Base-by-base conservation (phyloP, 2,888 invertebrate genomes). In the Neoaliturus tenellus region DNA sequence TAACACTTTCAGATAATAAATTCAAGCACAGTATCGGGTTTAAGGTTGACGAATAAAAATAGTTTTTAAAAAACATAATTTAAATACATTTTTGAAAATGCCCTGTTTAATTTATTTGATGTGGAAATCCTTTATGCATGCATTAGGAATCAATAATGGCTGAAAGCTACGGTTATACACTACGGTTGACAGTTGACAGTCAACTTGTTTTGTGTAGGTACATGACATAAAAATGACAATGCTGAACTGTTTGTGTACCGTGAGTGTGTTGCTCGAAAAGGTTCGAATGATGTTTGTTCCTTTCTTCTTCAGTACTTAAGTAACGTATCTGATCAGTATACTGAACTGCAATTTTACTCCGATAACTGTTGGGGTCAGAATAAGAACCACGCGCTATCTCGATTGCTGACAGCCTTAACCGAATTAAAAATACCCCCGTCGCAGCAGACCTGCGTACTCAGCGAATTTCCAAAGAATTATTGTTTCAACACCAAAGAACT, bases 281-380 rank as follows among this genome's bases (percentile, higher is more conserved):
- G 28, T 14, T 35, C 35, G 4, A 48, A 80, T 35, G 58, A 80
- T 10, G 55, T 80, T 25, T 80, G 55, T 31, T 58, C 58, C 12
- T 33, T 80, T 58, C 12, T 80, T 25, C 20, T 39, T 4, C 35
- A 83, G 17, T 86, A 85, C 41, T 81, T 82, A 67, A 28, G n/a
- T n/a, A 33, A 35, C 28, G 44, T 58, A 10, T 17, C 48, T 48
- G 48, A 48, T 4, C 48, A 62, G 58, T 55, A 31, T 31, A 35
- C 35, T 35, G 80, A 83, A 31, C 75, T 88, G 33, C 85, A 87
- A 67, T 25, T 88, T 67, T 89, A 87, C 84, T 85, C 87, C 78
- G 87, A 88, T 82, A 88, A 87, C 55, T 88, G 88, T 85, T 85
- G 85, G 28, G 87, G 87, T 8, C 87, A 88, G 85, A 88, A 89